Evolutionary conservation across 2,888 invertebrate species (phyloP), one percentile per base, ranked within the genome.

Genomic region (Eustalomyia histrio): DNA sequence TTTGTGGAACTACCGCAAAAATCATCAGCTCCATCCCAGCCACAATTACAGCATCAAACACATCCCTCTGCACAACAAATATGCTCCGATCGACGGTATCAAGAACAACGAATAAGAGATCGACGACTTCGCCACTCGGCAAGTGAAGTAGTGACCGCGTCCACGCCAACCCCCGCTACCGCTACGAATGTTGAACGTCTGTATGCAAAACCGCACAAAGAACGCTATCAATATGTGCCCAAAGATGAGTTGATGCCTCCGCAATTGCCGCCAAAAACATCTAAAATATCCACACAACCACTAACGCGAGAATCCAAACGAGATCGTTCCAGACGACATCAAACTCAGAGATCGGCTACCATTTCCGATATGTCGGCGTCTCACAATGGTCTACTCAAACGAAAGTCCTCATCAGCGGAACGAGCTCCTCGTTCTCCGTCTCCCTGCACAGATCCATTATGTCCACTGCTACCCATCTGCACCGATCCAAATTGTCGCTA

Each of bases 281-380:
- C 61, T 53, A 76, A 82, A 72, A 74, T 80, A 74, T 82, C 79
- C 47, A 76, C 79, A 78, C 71, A 76, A 43, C 47, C 73, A 76
- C 60, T 63, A 52, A 73, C 78, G 67, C 82, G 84, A 17, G 87
- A 88, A 79, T 84, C 87, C 57, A 89, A 89, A 78, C 86, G 88
- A 10, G 90, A 90, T 76, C 87, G 90, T 8, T 90, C 90, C 18
- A 86, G 91, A 10, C 90, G 90, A 76, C 90, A 90, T 84, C 91
- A 91, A 83, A 91, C 91, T 33, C 91, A 91, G 73, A 88, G 91
- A 57, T 91, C 91, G 5, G 91, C 91, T 60, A 91, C 91, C 17
- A 90, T 91, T 9, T 88, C 90, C 14, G 91, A 91, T 79, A 91
- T 91, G 89, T 87, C 88, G 69, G 86, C 86, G 6, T 87, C 87